Conservation (phyloP, 2,888 invertebrate genomes). For the Laspeyria flexula region DNA sequence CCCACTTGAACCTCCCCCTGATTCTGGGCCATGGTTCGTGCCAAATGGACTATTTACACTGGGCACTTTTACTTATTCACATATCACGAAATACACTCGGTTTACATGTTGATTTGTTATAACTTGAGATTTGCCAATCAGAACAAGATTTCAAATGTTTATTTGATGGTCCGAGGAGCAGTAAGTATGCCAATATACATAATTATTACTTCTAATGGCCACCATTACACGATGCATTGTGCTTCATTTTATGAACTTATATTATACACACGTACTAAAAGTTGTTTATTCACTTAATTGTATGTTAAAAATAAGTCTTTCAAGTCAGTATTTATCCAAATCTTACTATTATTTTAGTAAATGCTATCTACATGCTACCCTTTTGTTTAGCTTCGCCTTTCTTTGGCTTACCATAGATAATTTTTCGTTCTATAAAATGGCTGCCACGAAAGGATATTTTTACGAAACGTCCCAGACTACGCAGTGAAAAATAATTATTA, state of each 20-base stretch:
- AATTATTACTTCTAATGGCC: constrained; percentile 85
- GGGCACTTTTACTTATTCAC: constrained; percentile 66
- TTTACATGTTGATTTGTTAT: constrained; percentile 70
- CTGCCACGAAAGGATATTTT: constrained; percentile 75
- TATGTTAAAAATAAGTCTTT: constrained; percentile 55
- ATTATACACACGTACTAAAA: constrained; percentile 56
- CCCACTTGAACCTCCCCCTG: constrained; percentile 84
- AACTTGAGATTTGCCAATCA: constrained; percentile 52
- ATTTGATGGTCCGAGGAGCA: constrained; percentile 72
- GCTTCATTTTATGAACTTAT: constrained; percentile 71
- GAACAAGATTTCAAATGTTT: constrained; percentile 58
- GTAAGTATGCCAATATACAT: constrained; percentile 85
- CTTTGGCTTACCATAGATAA: constrained; percentile 82
- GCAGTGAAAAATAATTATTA: constrained; percentile 20
- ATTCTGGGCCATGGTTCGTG: constrained; percentile 82
- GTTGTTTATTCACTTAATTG: constrained; percentile 57
- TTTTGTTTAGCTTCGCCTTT: constrained; percentile 87
- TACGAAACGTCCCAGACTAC: constrained; percentile 47
- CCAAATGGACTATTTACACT: constrained; percentile 72
- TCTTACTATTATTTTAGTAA: constrained; percentile 72
- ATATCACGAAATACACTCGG: constrained; percentile 61
- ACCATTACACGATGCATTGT: constrained; percentile 85
- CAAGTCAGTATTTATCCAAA: constrained; percentile 61
- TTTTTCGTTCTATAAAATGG: constrained; percentile 78
- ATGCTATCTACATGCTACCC: constrained; percentile 83